Percentiles rank a stretch among this genome's conserved stretches.
These are phyloP conservation scores for Caenorhabditis sp. DNA, from an alignment of 2,888 invertebrate genomes.

Conservation along the genomic window DNA sequence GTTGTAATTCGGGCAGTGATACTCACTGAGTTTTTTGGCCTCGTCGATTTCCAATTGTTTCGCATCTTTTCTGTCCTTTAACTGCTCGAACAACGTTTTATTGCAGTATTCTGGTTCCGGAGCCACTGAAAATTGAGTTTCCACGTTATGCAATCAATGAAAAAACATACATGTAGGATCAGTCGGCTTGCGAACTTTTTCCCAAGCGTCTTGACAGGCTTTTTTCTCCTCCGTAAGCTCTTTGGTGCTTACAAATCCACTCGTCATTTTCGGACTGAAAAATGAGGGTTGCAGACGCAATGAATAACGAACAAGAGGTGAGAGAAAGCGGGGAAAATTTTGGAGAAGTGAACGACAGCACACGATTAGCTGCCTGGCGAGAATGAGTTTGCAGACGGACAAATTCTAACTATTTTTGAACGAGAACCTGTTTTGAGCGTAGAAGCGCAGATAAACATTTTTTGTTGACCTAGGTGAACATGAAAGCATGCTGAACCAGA, in stretches of 20 bases:
- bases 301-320: not conserved
- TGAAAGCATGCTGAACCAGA: no score
- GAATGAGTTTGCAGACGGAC: no score
- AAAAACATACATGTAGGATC: slow-evolving; percentile 87
- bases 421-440: no score
- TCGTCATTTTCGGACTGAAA: slow-evolving; percentile 54
- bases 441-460: no score
- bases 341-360: no score
- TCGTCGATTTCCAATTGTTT: slow-evolving; percentile 96
- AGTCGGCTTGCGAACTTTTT: slow-evolving; percentile 90
- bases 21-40: slow-evolving; percentile 92
- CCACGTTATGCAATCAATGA: no score
- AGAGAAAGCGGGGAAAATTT: not conserved
- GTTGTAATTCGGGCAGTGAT: not conserved
- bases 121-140: slow-evolving; percentile 84
- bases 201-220: slow-evolving; percentile 95
- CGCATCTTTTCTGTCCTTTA: slow-evolving; percentile 92
- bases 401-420: no score
- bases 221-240: slow-evolving; percentile 88
- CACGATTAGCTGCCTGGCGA: no score
- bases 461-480: no score
- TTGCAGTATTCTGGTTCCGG: slow-evolving; percentile 90
- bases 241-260: slow-evolving; percentile 88
- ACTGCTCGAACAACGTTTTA: slow-evolving; percentile 90
- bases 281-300: not conserved